Conservation (phyloP, 2,113 vertebrate genomes). For the Caranx melampygus region DNA sequence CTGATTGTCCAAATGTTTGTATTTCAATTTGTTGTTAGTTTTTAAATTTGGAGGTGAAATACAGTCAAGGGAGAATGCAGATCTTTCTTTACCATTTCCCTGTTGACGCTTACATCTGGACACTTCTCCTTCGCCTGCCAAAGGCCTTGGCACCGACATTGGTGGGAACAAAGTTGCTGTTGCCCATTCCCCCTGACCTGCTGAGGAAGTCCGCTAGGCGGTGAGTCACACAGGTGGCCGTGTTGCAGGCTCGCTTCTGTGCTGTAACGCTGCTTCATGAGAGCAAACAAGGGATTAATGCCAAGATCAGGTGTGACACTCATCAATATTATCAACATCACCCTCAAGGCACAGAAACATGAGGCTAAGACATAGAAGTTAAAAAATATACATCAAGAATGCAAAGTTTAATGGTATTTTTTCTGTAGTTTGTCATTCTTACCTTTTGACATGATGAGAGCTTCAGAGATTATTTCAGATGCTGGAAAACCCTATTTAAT, state of each 20-base stretch:
- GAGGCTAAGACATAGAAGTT: neutral
- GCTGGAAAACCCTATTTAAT: conserved; percentile 32
- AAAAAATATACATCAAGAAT: conserved; percentile 22
- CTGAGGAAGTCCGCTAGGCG: conserved; percentile 94
- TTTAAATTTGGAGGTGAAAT: neutral
- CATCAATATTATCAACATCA: neutral
- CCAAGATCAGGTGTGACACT: neutral
- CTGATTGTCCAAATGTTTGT: too few species aligned
- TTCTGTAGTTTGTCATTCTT: conserved; percentile 51
- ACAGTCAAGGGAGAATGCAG: neutral
- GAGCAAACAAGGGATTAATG: conserved; percentile 51
- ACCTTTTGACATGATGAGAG: conserved; percentile 67
- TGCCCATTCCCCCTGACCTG: conserved; percentile 91
- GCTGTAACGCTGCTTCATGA: conserved; percentile 86
- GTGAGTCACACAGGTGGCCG: conserved; percentile 96
- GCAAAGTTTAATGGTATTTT: neutral
- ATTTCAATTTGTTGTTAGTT: neutral
- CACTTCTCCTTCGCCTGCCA: conserved; percentile 90
- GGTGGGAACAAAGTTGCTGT: conserved; percentile 91
- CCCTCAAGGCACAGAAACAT: conserved; percentile 12
- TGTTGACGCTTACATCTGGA: conserved; percentile 79
- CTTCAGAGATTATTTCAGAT: conserved; percentile 22
- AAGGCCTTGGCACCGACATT: conserved; percentile 92
- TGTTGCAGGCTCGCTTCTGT: conserved; percentile 95
- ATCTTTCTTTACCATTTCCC: conserved; percentile 76